These are phyloP conservation scores for Aix galericulata DNA, from an alignment of 2,113 vertebrate genomes.

Conservation along the genomic window DNA sequence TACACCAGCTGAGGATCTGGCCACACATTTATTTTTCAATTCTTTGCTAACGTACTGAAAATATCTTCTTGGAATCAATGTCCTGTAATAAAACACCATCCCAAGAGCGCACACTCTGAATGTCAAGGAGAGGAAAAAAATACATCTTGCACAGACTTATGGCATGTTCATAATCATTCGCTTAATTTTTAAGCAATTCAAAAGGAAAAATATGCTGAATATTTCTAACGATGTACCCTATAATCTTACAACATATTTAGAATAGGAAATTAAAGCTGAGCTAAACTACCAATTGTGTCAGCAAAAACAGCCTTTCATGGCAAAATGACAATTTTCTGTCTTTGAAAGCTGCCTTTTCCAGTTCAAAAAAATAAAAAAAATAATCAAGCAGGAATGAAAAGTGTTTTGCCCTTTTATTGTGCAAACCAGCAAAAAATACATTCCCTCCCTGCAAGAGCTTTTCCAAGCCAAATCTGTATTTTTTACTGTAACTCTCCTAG, in stretches of 20 bases:
- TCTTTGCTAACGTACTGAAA: background rate
- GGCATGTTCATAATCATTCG: constrained; percentile 36
- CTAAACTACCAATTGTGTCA: constrained; percentile 60
- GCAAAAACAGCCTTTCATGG: constrained; percentile 68
- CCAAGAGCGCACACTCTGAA: background rate
- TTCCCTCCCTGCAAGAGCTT: constrained; percentile 7
- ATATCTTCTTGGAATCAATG: constrained; percentile 11
- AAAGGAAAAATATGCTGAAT: constrained; percentile 46
- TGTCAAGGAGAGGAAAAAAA: constrained; percentile 8
- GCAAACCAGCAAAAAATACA: constrained; percentile 63
- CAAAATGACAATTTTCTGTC: constrained; percentile 63
- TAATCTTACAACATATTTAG: constrained; percentile 73
- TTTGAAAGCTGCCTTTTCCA: constrained; percentile 61
- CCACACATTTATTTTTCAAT: background rate
- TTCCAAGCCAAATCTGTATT: constrained; percentile 24
- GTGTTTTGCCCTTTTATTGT: constrained; percentile 59
- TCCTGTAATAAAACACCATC: constrained; percentile 10
- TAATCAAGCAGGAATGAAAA: constrained; percentile 46
- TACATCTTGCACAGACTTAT: constrained; percentile 1
- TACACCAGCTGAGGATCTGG: background rate
- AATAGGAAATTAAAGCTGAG: constrained; percentile 61
- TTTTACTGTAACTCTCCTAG: constrained; percentile 4
- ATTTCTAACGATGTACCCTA: constrained; percentile 59
- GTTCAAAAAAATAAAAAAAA: constrained; percentile 1
- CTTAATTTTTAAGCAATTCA: constrained; percentile 63